phyloP scores from a whole-genome alignment of 2,113 vertebrate species.

The Seriola rivoliana region DNA sequence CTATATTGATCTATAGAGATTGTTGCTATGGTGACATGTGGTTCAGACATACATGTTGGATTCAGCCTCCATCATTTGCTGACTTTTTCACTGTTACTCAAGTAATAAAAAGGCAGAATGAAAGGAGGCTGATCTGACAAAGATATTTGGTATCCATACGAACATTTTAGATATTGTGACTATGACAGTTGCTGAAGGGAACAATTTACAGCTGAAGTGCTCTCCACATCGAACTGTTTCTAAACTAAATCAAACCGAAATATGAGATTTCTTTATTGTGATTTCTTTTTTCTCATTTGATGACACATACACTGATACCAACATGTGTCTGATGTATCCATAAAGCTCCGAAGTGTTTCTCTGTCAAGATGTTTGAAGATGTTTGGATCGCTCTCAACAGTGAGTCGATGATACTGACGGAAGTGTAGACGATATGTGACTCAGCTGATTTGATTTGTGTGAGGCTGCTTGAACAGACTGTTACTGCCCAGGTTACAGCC shows the following conservation, averaged over 20 bases:
- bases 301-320: not conserved
- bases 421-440: not conserved
- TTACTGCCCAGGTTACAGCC: not conserved
- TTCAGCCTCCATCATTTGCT: not conserved
- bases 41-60: not conserved
- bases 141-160: too few relatives aligned
- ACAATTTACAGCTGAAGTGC: too few relatives aligned
- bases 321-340: too few relatives aligned
- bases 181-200: not conserved
- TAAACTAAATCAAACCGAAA: not conserved
- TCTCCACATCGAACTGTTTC: too few relatives aligned
- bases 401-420: not conserved
- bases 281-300: not conserved
- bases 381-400: not conserved
- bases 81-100: not conserved
- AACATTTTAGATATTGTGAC: too few relatives aligned
- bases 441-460: conserved; percentile 7
- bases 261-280: not conserved
- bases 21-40: conserved; percentile 12
- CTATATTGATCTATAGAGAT: not conserved
- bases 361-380: not conserved
- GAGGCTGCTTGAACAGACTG: not conserved
- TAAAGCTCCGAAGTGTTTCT: not conserved
- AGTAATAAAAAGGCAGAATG: not conserved
- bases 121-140: too few relatives aligned